Evolutionary conservation across 1,140 invertebrate genomes (phyloP).

Genomic region (Dreissena rostriformis): DNA sequence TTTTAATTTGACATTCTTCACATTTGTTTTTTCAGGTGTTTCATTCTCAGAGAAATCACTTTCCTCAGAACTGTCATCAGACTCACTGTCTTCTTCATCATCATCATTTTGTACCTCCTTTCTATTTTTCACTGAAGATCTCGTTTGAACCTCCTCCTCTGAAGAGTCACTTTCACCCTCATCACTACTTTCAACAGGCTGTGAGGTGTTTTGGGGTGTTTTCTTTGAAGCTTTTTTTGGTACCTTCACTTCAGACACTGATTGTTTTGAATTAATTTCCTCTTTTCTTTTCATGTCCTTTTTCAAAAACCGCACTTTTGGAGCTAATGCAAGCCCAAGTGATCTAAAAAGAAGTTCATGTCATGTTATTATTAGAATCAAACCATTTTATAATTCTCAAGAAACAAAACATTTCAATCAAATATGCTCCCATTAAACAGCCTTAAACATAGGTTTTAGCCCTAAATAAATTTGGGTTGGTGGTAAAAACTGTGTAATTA

Average conservation of each 20-base stretch:
- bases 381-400: not conserved
- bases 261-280: slow-evolving; percentile 59
- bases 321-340: slow-evolving; percentile 91
- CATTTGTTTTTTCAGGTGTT: no score
- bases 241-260: slow-evolving; percentile 4
- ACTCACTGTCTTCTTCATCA: not conserved
- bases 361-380: slow-evolving; percentile 8
- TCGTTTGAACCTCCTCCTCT: not conserved
- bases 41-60: no score
- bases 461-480: not conserved
- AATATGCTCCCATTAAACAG: not conserved
- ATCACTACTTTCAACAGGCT: slow-evolving; percentile 5
- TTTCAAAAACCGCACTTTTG: slow-evolving; percentile 92
- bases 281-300: slow-evolving; percentile 74
- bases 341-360: slow-evolving; percentile 83
- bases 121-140: not conserved
- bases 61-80: no score
- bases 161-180: slow-evolving; percentile 54
- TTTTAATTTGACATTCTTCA: not conserved
- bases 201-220: not conserved
- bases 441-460: not conserved
- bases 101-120: not conserved
- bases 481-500: no score
- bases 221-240: slow-evolving; percentile 12
- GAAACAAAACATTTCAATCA: not conserved